phyloP scores from a whole-genome alignment of 2,888 invertebrate species.

The Odiellus spinosus region DNA sequence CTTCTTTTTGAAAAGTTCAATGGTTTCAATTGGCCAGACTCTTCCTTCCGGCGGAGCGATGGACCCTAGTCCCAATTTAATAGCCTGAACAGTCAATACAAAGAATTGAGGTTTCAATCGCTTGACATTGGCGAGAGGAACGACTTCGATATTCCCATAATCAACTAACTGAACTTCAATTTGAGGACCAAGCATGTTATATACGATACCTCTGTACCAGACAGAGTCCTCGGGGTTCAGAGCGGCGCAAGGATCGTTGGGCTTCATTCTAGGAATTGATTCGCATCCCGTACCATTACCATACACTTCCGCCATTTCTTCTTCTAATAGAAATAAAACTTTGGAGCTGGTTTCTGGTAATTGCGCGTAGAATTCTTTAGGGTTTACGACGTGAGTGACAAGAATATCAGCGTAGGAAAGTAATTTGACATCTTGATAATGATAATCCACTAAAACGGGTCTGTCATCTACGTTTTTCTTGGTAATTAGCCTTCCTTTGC shows the following conservation, averaged over 20 bases:
- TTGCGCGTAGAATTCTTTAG: slow-evolving; percentile 23
- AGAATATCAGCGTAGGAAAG: slow-evolving; percentile 9
- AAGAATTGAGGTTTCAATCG: slow-evolving; percentile 22
- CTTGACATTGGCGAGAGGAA: slow-evolving; percentile 21
- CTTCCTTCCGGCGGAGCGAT: slow-evolving; percentile 10
- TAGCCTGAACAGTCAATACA: slow-evolving; percentile 23
- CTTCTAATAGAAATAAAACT: slow-evolving; percentile 16
- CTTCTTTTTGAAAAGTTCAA: slow-evolving; percentile 18
- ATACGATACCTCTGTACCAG: slow-evolving; percentile 24
- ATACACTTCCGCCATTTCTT: slow-evolving; percentile 8
- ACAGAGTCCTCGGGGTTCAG: slow-evolving; percentile 22
- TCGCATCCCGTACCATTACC: no score
- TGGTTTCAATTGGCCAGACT: slow-evolving; percentile 15
- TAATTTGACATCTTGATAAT: no score
- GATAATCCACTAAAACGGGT: no score
- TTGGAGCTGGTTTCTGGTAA: slow-evolving; percentile 16
- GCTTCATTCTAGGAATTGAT: no score
- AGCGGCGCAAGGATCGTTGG: slow-evolving; percentile 12
- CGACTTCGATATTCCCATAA: slow-evolving; percentile 26
- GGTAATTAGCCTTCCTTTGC: no score
- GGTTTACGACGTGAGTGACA: slow-evolving; percentile 22
- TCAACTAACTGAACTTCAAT: slow-evolving; percentile 26
- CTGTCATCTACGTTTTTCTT: no score
- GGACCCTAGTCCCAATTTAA: slow-evolving; percentile 22
- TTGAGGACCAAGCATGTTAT: slow-evolving; percentile 8